Evolutionary conservation across 2,797 vertebrate genomes (phyloP), one percentile per base, ranked within the genome.

Genomic region (Tokudaia tokunoshimensis): DNA sequence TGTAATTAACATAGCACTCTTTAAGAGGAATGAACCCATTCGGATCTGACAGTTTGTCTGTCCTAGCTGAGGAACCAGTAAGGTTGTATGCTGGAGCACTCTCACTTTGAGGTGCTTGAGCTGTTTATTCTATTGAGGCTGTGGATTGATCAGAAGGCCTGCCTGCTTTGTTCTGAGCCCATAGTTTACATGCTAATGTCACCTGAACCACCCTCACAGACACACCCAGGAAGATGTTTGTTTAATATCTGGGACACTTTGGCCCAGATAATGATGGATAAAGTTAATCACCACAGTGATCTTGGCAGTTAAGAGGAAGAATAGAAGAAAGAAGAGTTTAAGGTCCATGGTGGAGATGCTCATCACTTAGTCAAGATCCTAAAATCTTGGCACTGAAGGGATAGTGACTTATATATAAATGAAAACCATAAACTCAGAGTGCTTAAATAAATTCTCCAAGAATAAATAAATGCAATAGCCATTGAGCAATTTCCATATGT

Each of bases 401-500:
- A 94, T 72, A 79, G 75, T 2, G 74, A 29, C 86, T 78, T 96
- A 91, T 92, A 72, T 78, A 6, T n/a, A 92, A 41, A 70, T 75
- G 80, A 87, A 88, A 95, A 80, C 61, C 17, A 10, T 74, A 94
- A 67, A 44, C 34, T 3, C 13, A 47, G 29, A 20, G 31, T 90
- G 41, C 37, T 91, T 94, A 83, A 44, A 57, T 61, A 29, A 91
- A 89, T 94, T 65, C 26, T 15, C 11, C 26, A 85, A 95, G 82
- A 93, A 61, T 59, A 80, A 91, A n/a, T 31, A 37, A 89, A 72
- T 55, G 7, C 47, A 85, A 80, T 80, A 74, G 37, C 26, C 4
- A 72, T 24, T 22, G 72, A 92, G 55, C 1, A 13, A 78, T 96
- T 92, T 94, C 8, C 2, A 22, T 37, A 50, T n/a, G 65, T 12